Conservation (phyloP, 2,113 vertebrate genomes). For the Crotalus tigris region DNA sequence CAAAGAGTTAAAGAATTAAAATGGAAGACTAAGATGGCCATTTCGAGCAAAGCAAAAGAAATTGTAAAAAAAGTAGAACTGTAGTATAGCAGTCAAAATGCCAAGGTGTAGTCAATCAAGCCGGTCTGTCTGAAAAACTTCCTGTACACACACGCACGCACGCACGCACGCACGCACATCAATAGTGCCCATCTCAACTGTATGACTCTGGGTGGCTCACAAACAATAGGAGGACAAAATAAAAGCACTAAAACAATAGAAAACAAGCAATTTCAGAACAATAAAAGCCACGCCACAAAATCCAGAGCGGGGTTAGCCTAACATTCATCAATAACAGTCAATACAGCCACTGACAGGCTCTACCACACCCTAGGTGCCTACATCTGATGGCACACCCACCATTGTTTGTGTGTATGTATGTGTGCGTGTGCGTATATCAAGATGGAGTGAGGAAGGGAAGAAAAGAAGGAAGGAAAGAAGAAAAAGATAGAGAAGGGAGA, state of each 20-base stretch:
- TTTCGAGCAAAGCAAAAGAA: too few relatives aligned
- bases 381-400: background rate
- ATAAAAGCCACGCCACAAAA: background rate
- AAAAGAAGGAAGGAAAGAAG: too few relatives aligned
- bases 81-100: too few relatives aligned
- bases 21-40: too few relatives aligned
- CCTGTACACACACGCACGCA: too few relatives aligned
- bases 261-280: background rate
- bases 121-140: too few relatives aligned
- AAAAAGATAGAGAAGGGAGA: too few relatives aligned
- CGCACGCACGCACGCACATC: too few relatives aligned
- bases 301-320: background rate
- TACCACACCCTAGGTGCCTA: background rate
- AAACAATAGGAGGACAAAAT: background rate
- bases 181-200: background rate
- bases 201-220: background rate
- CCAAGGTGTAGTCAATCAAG: too few relatives aligned
- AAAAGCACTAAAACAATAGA: background rate
- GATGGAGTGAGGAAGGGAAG: background rate
- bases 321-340: background rate
- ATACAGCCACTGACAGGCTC: background rate
- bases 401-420: background rate
- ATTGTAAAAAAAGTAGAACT: too few relatives aligned
- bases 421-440: background rate
- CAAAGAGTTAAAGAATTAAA: too few relatives aligned